Conservation (phyloP, 2,888 invertebrate species). For the Orthosia incerta region DNA sequence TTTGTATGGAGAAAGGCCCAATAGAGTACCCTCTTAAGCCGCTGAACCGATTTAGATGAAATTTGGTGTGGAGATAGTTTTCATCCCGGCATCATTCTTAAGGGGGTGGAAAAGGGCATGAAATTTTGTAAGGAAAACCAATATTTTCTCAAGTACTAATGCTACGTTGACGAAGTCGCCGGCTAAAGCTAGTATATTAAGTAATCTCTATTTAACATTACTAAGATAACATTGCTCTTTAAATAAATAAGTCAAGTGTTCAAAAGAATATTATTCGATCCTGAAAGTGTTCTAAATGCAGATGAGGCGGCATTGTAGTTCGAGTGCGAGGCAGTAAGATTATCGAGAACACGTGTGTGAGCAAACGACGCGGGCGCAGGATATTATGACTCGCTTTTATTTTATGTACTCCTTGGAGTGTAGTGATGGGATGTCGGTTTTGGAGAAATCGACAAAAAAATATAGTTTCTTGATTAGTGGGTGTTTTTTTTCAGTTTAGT, state of each 20-base stretch:
- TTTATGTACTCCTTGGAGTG: constrained; percentile 76
- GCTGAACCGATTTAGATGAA: too few species aligned
- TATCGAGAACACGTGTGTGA: constrained; percentile 74
- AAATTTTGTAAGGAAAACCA: too few species aligned
- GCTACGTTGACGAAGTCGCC: too few species aligned
- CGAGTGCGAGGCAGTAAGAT: constrained; percentile 60
- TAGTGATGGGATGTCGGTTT: constrained; percentile 62
- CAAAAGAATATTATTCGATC: constrained; percentile 51
- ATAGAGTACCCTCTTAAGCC: too few species aligned
- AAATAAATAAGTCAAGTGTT: constrained; percentile 51
- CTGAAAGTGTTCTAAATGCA: constrained; percentile 68
- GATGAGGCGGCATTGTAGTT: constrained; percentile 67
- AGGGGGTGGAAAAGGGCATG: too few species aligned
- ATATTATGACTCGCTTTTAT: constrained; percentile 88
- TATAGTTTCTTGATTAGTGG: not conserved
- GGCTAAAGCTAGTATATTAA: too few species aligned
- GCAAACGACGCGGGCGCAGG: constrained; percentile 77
- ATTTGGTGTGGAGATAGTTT: too few species aligned
- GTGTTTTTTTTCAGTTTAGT: not conserved
- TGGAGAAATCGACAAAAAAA: not conserved
- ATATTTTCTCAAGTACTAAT: too few species aligned
- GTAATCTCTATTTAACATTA: not conserved
- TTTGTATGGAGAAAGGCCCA: too few species aligned
- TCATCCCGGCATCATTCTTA: too few species aligned
- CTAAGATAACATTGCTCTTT: constrained; percentile 26